These are phyloP conservation scores for Hemithea aestivaria DNA, from an alignment of 2,888 invertebrate species.

Conservation along the genomic window DNA sequence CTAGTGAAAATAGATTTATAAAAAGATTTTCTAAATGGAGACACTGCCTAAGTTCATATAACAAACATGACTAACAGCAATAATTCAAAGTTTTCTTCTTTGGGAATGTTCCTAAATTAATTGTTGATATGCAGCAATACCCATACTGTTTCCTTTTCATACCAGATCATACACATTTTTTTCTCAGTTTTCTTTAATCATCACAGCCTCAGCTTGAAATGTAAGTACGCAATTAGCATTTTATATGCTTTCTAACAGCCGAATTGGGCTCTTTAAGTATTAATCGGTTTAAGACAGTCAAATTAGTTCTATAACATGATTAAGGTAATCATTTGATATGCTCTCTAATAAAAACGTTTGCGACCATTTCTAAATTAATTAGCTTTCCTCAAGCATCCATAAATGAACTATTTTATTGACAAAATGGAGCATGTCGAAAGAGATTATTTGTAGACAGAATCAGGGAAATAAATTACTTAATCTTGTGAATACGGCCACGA, in stretches of 20 bases:
- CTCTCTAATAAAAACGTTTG: conserved; percentile 32
- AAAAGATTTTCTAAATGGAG: too few relatives aligned
- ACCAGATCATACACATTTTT: too few relatives aligned
- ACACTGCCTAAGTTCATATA: too few relatives aligned
- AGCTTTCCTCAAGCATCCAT: conserved; percentile 24
- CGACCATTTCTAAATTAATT: conserved; percentile 31
- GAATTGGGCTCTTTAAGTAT: conserved; percentile 12
- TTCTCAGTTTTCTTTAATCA: conserved; percentile 59
- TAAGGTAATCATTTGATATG: conserved; percentile 32
- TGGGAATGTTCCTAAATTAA: too few relatives aligned
- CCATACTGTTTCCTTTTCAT: conserved; percentile 3
- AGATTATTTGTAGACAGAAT: conserved; percentile 3
- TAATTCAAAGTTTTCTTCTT: too few relatives aligned
- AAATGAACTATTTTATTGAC: conserved; percentile 17
- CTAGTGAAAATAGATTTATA: too few relatives aligned
- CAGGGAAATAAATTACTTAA: conserved; percentile 4
- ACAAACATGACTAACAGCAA: too few relatives aligned
- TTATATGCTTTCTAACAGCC: conserved; percentile 7
- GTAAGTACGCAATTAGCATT: conserved; percentile 46
- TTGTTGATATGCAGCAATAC: too few relatives aligned
- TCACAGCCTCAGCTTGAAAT: conserved; percentile 44
- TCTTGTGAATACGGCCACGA: neutral
- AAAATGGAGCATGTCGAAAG: conserved; percentile 8
- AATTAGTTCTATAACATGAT: conserved; percentile 32
- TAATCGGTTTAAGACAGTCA: conserved; percentile 15